Evolutionary conservation across 2,888 invertebrate species (phyloP).

Genomic region (Drosophila incognita): DNA sequence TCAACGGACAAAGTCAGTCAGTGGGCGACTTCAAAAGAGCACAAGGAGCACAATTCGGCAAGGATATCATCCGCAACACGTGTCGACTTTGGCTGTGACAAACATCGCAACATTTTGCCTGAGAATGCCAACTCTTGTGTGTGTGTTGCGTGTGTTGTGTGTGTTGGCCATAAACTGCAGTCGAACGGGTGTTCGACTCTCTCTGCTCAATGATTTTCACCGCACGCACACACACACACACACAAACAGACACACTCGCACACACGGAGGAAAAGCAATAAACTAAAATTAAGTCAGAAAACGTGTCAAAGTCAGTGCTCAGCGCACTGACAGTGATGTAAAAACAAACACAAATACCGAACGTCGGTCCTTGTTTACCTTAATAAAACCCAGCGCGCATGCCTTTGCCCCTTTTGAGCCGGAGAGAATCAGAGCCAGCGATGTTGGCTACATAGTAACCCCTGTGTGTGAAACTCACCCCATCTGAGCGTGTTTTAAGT

Average conservation of each 20-base stretch:
- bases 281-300: constrained; percentile 83
- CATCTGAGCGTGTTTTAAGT: constrained; percentile 15
- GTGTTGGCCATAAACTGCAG: constrained; percentile 59
- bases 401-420: constrained; percentile 9
- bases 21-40: constrained; percentile 64
- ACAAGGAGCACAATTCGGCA: constrained; percentile 44
- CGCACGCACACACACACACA: constrained; percentile 25
- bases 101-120: constrained; percentile 37
- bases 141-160: constrained; percentile 35
- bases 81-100: constrained; percentile 61
- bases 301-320: constrained; percentile 84
- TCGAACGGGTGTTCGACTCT: constrained; percentile 20
- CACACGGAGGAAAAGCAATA: constrained; percentile 74
- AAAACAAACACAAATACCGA: constrained; percentile 77
- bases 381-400: constrained; percentile 60
- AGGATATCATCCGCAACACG: constrained; percentile 82
- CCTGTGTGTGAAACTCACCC: constrained; percentile 26
- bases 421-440: constrained; percentile 27
- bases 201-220: constrained; percentile 18
- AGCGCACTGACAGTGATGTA: constrained; percentile 77
- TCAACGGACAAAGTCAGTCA: constrained; percentile 49
- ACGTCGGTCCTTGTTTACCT: constrained; percentile 75
- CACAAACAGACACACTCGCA: constrained; percentile 17
- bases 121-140: constrained; percentile 51
- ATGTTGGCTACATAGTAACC: constrained; percentile 20